Evolutionary conservation across 1,140 invertebrate genomes (phyloP), one percentile per base, ranked within the genome.

Genomic region (Drosophila seguyi): DNA sequence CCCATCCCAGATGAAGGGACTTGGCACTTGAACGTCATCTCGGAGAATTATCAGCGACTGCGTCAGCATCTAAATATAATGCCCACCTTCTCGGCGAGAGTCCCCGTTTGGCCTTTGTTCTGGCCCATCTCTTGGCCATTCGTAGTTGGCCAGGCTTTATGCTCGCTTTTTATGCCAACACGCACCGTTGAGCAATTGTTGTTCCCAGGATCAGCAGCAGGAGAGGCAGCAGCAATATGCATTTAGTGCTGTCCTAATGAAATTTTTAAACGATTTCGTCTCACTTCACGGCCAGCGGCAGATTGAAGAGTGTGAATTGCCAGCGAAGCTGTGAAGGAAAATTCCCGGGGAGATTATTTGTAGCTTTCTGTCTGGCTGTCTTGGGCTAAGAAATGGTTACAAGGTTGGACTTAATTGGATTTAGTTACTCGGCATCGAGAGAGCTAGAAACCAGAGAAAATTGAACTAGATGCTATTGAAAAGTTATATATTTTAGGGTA

Each of bases 161-260:
- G 69, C 53, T 77, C 53, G 67, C 68, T 74, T 75, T 76, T 82
- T 82, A 83, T 82, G 80, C 80, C 67, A 67, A 77, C 80, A 83
- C 75, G 80, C 80, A 67, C 81, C 68, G 80, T 69, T 79, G 56
- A 73, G 58, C 71, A 74, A 56, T 65, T 57, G 58, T 69, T 67
- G 66, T 45, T 45, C 18, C 13, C 18, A 20, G 31, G 11, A 34
- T 22, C 50, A 36, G 14, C 29, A 52, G 6, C 27, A 52, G 48
- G 0, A 52, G 13, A 6, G 22, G 48, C 18, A 53, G 45, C 10
- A 22, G 31, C 60, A 50, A 38, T 52, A 16, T 66, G 60, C 48
- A 44, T 75, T 79, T 67, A 74, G 74, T 68, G 80, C 79, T 53
- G 45, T 74, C 38, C 74, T 63, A 80, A 81, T 75, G 63, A 77